A percentile compares a stretch with the other conserved stretches of the same genome.
Evolutionary conservation across 2,888 invertebrate genomes (phyloP).

Genomic region (Eupithecia insigniata): DNA sequence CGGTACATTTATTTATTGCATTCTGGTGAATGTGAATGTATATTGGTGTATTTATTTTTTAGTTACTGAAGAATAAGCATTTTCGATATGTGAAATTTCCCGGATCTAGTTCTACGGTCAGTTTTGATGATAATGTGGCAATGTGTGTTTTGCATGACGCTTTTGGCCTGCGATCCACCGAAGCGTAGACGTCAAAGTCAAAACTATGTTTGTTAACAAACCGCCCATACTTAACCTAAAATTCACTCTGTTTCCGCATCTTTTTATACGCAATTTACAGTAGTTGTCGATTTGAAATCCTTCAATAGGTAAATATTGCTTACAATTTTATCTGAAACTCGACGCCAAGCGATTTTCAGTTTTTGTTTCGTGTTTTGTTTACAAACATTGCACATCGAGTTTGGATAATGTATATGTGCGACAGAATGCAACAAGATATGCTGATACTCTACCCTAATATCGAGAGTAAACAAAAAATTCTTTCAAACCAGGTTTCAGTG

Average conservation of each 20-base stretch:
- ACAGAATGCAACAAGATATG: neutral
- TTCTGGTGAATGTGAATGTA: conserved; percentile 71
- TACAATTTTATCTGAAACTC: too few relatives aligned
- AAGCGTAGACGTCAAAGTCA: conserved; percentile 29
- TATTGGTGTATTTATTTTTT: conserved; percentile 83
- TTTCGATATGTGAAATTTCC: conserved; percentile 85
- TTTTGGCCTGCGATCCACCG: conserved; percentile 45
- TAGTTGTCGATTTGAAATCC: too few relatives aligned
- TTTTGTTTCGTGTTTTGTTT: too few relatives aligned
- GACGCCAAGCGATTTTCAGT: too few relatives aligned
- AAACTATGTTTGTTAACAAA: too few relatives aligned
- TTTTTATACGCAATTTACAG: too few relatives aligned
- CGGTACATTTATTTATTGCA: conserved; percentile 16
- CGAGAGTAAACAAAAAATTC: neutral
- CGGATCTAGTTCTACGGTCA: conserved; percentile 81
- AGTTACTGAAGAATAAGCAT: conserved; percentile 84
- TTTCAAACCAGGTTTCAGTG: conserved; percentile 21
- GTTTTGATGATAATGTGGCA: conserved; percentile 74
- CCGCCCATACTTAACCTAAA: too few relatives aligned
- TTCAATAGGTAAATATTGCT: too few relatives aligned
- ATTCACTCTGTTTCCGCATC: too few relatives aligned
- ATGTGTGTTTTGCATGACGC: conserved; percentile 78
- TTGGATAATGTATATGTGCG: neutral
- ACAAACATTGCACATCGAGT: neutral
- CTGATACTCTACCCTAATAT: neutral